Evolutionary conservation across 37 sponge, comb jelly and placozoan species (phyloP).

Genomic region (Spongilla lacustris): DNA sequence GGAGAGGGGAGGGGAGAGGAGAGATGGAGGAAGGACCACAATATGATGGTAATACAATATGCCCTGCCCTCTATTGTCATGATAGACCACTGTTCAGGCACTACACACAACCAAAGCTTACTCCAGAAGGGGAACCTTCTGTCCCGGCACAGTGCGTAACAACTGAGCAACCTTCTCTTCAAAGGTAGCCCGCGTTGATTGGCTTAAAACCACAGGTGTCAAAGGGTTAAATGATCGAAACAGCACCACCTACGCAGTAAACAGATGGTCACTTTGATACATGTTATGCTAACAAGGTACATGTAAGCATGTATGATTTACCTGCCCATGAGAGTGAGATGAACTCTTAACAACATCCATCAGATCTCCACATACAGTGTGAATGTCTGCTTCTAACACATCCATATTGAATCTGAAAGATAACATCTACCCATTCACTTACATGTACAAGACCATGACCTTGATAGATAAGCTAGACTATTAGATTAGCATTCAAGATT

Average conservation of each 20-base stretch:
- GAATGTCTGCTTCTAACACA: not conserved
- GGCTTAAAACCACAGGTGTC: not conserved
- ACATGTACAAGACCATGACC: no score
- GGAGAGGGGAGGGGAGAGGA: not conserved
- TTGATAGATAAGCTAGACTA: no score
- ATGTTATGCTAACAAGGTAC: no score
- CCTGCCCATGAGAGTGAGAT: not conserved
- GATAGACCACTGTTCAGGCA: no score
- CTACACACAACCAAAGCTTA: not conserved
- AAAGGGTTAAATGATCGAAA: not conserved
- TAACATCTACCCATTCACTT: not conserved
- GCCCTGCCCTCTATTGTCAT: no score
- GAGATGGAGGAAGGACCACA: not conserved
- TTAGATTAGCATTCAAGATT: no score
- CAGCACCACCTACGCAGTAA: not conserved
- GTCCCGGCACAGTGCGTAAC: not conserved
- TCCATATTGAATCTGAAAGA: not conserved
- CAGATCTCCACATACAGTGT: not conserved
- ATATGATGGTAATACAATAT: no score
- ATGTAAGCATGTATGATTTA: no score
- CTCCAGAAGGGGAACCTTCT: not conserved
- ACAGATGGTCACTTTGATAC: not conserved
- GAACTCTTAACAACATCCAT: not conserved
- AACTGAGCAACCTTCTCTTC: constrained; percentile 3
- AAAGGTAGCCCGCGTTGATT: not conserved